Percentiles rank a stretch among this genome's conserved stretches.
Conservation (phyloP, 1,140 invertebrate species). For the Apis dorsata region DNA sequence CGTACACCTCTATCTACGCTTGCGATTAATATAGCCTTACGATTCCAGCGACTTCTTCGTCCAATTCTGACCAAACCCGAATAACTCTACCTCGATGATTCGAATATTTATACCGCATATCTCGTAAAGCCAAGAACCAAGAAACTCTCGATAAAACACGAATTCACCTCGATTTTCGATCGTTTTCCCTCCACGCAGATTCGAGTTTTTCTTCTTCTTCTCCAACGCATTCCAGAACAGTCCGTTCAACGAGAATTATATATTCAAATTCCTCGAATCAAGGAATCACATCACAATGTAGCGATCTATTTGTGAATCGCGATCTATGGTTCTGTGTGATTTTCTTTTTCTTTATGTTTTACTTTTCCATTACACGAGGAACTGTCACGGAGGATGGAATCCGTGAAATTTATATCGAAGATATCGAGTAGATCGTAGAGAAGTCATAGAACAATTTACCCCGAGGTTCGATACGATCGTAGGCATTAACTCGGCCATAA, state of each 20-base stretch:
- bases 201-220: background rate
- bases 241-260: background rate
- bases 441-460: slow-evolving; percentile 15
- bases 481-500: slow-evolving; percentile 23
- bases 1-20: slow-evolving; percentile 14
- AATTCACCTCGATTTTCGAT: background rate
- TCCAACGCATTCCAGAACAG: too few species aligned
- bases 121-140: background rate
- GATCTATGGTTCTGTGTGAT: too few species aligned
- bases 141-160: background rate
- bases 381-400: background rate
- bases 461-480: background rate
- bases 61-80: background rate
- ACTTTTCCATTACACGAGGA: background rate
- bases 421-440: background rate
- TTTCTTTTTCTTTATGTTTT: background rate
- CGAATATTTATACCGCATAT: slow-evolving; percentile 8
- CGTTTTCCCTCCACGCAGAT: background rate
- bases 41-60: slow-evolving; percentile 39
- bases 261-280: too few species aligned
- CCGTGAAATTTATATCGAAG: slow-evolving; percentile 22
- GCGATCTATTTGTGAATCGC: background rate
- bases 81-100: background rate
- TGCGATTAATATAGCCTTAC: slow-evolving; percentile 42
- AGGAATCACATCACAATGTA: too few species aligned